Percentiles rank a stretch among this genome's conserved stretches.
These are phyloP conservation scores for Platygyra sinensis DNA, from an alignment of 64 coral and sea anemone species.

Conservation along the genomic window DNA sequence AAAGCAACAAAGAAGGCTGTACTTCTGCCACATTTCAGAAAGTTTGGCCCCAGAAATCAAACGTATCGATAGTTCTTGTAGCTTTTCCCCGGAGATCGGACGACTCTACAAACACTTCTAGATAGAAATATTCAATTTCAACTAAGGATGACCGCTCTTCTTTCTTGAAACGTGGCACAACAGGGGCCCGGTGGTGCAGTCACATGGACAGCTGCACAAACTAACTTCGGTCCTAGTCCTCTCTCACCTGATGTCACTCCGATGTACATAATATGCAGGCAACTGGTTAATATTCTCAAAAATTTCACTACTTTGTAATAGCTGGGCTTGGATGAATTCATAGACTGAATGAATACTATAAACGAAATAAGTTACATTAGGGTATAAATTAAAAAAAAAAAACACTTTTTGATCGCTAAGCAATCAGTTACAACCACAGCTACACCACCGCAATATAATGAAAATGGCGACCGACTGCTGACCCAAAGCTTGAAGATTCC, in stretches of 20 bases:
- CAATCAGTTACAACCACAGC: too few species aligned
- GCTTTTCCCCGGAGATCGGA: background rate
- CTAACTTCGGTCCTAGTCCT: background rate
- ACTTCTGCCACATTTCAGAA: slow-evolving; percentile 27
- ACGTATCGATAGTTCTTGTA: background rate
- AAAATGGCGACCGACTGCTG: too few species aligned
- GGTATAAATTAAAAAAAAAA: too few species aligned
- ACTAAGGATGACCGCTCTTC: background rate
- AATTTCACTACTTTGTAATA: background rate
- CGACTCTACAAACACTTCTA: background rate
- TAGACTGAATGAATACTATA: too few species aligned
- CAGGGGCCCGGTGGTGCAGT: background rate
- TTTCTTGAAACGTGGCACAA: slow-evolving; percentile 47
- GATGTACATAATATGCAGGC: too few species aligned
- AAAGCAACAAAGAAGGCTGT: background rate
- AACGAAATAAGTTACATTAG: too few species aligned
- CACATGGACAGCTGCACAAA: slow-evolving; percentile 11
- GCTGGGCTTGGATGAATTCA: too few species aligned
- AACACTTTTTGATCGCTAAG: too few species aligned
- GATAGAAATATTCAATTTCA: background rate
- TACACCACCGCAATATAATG: too few species aligned
- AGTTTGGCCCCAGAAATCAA: background rate
- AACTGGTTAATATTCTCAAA: background rate
- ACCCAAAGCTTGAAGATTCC: too few species aligned
- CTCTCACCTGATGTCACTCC: background rate